These are phyloP conservation scores for Phylloscopus trochilus DNA, from an alignment of 2,113 vertebrate species.

Conservation along the genomic window DNA sequence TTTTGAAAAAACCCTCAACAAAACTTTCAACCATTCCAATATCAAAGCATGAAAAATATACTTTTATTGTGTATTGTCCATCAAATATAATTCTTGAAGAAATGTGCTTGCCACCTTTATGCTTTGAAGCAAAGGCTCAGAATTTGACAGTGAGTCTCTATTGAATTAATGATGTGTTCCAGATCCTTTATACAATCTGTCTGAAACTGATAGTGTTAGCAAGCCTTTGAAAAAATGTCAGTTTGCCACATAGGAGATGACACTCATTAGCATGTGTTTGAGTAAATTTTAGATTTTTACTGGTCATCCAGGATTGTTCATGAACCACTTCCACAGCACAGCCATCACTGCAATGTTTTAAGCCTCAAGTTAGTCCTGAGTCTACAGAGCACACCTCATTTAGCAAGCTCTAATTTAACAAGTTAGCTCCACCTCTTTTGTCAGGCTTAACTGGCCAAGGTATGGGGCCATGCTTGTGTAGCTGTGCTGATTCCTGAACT, in stretches of 20 bases:
- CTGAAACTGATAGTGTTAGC: neutral
- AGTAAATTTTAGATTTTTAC: neutral
- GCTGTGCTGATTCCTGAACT: neutral
- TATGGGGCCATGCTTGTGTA: neutral
- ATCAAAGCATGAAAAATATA: neutral
- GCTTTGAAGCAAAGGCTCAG: neutral
- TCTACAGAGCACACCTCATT: neutral
- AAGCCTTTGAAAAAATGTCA: constrained; percentile 8
- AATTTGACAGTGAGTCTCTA: neutral
- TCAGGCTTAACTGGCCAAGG: neutral
- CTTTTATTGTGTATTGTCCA: neutral
- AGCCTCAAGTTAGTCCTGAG: neutral
- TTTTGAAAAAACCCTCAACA: neutral
- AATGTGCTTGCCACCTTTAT: neutral
- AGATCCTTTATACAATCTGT: neutral
- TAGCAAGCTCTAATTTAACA: neutral
- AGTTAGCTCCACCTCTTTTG: neutral
- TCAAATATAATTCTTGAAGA: neutral
- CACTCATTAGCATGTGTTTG: neutral
- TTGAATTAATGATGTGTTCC: neutral
- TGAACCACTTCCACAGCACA: neutral
- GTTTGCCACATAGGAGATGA: neutral
- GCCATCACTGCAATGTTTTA: neutral
- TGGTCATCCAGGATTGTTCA: neutral
- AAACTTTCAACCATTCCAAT: neutral